Conservation (phyloP, 35 echinoderm and acorn worm genomes). For the Lytechinus pictus region DNA sequence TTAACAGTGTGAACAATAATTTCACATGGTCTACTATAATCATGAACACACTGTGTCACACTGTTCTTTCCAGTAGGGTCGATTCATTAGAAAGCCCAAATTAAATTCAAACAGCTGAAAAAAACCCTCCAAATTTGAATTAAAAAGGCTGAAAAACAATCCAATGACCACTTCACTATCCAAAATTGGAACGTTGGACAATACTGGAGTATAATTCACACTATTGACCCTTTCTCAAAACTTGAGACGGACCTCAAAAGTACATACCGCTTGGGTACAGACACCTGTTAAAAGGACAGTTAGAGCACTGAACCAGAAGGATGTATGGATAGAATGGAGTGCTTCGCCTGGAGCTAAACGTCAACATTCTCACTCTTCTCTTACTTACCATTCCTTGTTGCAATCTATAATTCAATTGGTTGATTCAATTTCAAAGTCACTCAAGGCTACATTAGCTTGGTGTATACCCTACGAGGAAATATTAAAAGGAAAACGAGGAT, state of each 20-base stretch:
- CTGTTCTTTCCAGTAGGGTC: no score
- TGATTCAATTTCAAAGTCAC: constrained; percentile 37
- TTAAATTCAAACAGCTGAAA: no score
- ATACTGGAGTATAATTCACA: no score
- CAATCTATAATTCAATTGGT: constrained; percentile 28
- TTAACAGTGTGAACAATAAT: no score
- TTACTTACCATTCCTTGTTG: constrained; percentile 6
- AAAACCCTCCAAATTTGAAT: no score
- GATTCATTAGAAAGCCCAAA: no score
- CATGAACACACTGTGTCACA: no score
- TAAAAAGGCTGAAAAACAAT: no score
- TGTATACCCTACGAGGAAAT: background rate
- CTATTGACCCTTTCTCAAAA: no score
- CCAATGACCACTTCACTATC: no score
- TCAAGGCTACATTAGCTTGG: background rate
- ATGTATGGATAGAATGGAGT: background rate
- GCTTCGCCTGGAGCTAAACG: background rate
- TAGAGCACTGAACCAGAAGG: background rate
- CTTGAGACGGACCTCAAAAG: background rate
- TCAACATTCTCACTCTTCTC: background rate
- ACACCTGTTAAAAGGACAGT: background rate
- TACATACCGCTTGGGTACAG: background rate
- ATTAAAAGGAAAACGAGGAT: background rate
- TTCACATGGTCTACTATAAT: no score
- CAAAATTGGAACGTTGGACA: no score